Evolutionary conservation across 2,888 invertebrate genomes (phyloP).

Genomic region (Scaptomyza parva): DNA sequence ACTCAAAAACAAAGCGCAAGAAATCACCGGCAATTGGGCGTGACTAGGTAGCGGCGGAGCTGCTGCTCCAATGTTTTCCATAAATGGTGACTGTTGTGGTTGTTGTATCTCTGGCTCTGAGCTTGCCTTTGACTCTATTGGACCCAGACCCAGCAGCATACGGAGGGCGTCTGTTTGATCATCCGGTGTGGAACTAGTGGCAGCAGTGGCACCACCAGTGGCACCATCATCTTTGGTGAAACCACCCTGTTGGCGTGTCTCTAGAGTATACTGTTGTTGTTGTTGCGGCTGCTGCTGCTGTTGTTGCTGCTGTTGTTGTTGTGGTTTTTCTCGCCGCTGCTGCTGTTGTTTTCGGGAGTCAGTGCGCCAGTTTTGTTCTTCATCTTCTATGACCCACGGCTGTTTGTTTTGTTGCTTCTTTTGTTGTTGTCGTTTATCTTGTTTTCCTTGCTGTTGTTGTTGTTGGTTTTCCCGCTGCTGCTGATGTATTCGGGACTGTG

Average conservation of each 20-base stretch:
- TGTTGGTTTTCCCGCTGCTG: background rate
- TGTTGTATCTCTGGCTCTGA: background rate
- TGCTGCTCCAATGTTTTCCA: background rate
- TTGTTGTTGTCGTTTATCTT: background rate
- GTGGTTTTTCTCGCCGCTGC: background rate
- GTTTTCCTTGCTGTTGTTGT: background rate
- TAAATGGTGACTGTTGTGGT: background rate
- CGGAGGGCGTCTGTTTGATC: constrained; percentile 64
- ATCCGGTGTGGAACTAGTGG: constrained; percentile 39
- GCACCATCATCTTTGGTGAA: background rate
- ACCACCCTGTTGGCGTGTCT: background rate
- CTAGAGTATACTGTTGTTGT: background rate
- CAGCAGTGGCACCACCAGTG: background rate
- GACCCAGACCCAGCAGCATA: constrained; percentile 60
- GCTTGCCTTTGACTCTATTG: background rate
- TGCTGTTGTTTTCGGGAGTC: no score
- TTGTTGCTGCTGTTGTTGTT: background rate
- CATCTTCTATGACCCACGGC: no score
- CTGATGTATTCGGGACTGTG: constrained; percentile 1
- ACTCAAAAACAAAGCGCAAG: background rate
- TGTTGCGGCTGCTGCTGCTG: background rate
- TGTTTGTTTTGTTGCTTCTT: background rate
- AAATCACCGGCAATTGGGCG: constrained; percentile 55
- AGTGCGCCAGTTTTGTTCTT: no score
- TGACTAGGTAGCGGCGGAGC: constrained; percentile 1